phyloP scores from a whole-genome alignment of 2,797 vertebrate species.

The Aphelocoma californica region DNA sequence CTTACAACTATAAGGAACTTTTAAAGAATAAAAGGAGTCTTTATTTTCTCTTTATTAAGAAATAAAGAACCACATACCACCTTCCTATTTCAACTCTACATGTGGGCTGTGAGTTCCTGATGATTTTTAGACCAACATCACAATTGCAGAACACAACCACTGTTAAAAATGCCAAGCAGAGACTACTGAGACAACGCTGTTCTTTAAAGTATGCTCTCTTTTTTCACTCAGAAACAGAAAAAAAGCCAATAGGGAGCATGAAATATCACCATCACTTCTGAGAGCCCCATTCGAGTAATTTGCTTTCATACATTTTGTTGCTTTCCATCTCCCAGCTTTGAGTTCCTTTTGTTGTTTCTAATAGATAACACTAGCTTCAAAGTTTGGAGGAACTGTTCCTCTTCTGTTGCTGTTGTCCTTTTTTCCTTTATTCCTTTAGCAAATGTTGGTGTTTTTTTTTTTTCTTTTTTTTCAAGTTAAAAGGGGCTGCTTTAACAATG shows the following conservation, averaged over 20 bases:
- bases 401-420: neutral
- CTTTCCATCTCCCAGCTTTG: slow-evolving; percentile 17
- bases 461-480: neutral
- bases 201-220: neutral
- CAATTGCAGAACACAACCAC: neutral
- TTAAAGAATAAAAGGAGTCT: neutral
- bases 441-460: neutral
- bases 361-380: slow-evolving; percentile 37
- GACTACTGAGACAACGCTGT: neutral
- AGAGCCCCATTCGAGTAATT: slow-evolving; percentile 15
- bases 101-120: neutral
- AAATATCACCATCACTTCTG: neutral
- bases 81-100: neutral
- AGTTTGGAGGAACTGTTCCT: neutral
- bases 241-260: neutral
- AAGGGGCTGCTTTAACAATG: neutral
- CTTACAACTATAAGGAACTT: neutral
- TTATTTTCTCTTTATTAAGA: neutral
- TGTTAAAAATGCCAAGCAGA: neutral
- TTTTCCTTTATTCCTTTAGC: slow-evolving; percentile 4
- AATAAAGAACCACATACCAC: neutral
- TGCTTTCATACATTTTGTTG: slow-evolving; percentile 21
- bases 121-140: neutral
- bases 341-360: slow-evolving; percentile 33
- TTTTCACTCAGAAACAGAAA: slow-evolving; percentile 8